Evolutionary conservation across 2,888 invertebrate species (phyloP), one percentile per base, ranked within the genome.

Genomic region (Drosophila koepferae): DNA sequence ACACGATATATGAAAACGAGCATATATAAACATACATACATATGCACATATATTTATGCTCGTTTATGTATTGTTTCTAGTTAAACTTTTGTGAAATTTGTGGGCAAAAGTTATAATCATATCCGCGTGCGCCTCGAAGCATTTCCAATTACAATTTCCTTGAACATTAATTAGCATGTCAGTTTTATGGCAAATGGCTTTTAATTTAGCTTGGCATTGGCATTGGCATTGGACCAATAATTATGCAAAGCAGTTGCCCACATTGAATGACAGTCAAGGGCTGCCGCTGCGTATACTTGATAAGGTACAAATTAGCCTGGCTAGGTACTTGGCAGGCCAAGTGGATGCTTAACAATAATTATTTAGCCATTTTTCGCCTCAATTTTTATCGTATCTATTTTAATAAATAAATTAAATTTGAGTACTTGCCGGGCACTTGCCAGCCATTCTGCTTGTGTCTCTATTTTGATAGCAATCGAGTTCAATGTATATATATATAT

Each of bases 141-240:
- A 72, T 69, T 84, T 77, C 74, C 77, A 88, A 88, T 88, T 86
- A 88, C 80, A 79, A 88, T 86, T 82, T 88, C 86, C 84, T 74
- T 82, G 58, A 81, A 77, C 84, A 84, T 82, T 86, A 86, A 86
- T 86, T 88, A 88, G 78, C 81, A 75, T 86, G 84, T 88, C 84
- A 80, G 79, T 72, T 75, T 82, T 81, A 76, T 82, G 84, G 66
- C 72, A 84, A 83, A 82, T 85, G 81, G 72, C 78, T 80, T 82
- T 82, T 81, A 72, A 86, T 84, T 78, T 80, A 36, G 55, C 62
- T 31, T 16, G 46, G 36, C 72, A 70, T 44, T 72, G 84, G 38
- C 72, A 66, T 44, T 74, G 81, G 55, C 75, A 70, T 72, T 82
- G 72, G 67, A 38, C 56, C 20, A 46, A 61, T 63, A 71, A 71